phyloP scores from a whole-genome alignment of 2,888 invertebrate genomes.

The Glyphotaelius pellucidus region DNA sequence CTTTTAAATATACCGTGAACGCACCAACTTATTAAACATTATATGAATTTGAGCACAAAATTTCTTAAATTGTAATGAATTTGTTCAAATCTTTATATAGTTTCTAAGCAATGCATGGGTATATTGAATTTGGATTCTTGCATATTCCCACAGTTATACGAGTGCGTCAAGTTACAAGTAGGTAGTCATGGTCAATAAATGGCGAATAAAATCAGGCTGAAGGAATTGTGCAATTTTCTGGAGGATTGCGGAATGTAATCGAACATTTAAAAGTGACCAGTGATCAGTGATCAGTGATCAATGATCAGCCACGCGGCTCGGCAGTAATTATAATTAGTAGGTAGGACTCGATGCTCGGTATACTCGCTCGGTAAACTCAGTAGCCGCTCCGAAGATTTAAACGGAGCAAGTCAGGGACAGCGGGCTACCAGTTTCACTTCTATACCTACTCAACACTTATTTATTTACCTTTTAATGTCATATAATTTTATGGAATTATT shows the following conservation, averaged over 20 bases:
- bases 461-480: background rate
- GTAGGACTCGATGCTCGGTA: background rate
- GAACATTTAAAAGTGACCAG: background rate
- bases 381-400: background rate
- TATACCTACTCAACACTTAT: background rate
- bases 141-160: background rate
- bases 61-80: no score
- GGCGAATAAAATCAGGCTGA: background rate
- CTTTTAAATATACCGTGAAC: no score
- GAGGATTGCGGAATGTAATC: background rate
- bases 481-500: background rate
- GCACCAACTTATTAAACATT: no score
- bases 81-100: background rate
- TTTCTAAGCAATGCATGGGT: background rate
- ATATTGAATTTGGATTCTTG: background rate
- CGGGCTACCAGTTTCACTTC: background rate
- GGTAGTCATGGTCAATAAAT: no score
- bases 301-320: background rate
- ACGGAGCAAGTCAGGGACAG: background rate
- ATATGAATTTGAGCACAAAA: background rate
- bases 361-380: background rate
- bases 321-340: background rate
- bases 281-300: background rate
- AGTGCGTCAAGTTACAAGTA: no score
- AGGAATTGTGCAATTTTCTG: background rate